Base-by-base conservation (phyloP, 2,888 invertebrate species). In the Diarsia mendica region DNA sequence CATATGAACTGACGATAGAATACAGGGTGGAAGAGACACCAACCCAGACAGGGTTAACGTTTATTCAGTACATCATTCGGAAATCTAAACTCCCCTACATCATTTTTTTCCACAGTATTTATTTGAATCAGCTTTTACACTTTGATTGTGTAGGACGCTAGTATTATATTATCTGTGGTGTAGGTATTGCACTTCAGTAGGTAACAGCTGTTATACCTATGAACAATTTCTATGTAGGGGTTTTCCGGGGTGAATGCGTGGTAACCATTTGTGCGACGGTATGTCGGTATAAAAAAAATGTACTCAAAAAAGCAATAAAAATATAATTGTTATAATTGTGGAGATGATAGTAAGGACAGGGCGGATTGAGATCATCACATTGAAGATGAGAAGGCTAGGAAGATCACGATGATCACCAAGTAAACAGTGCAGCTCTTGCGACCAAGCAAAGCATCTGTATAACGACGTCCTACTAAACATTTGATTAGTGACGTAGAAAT, bases 401-500 rank as follows among this genome's bases (percentile, higher is more conserved):
- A 53, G 53, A n/a, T n/a, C 13, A 23, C 13, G 23, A 23, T 55
- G 55, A 23, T n/a, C 11, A 53, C n/a, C n/a, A n/a, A 53, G 53
- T 2, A 53, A 53, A 53, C 10, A 53, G n/a, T 3, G 3, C 10
- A 53, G 23, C 53, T n/a, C 11, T 53, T 53, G 53, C 23, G 0
- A 13, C 55, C 55, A 1, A 23, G 13, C n/a, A 23, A 55, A 55
- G 55, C 13, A 28, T 20, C 15, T 39, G 61, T 39, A 18, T 61
- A 33, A 39, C 20, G 11, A 61, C n/a, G 61, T 5, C 6, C 13
- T 49, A 60, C 15, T n/a, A 60, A 18, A 23, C n/a, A 48, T 67
- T 74, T 20, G 61, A 64, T 53, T 49, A 13, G 23, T 66, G 68
- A 80, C 48, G 53, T 39, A 80, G 72, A 53, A 72, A 67, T 68